Evolutionary conservation across 1,140 invertebrate genomes (phyloP).

Genomic region (Cotesia chilonis): DNA sequence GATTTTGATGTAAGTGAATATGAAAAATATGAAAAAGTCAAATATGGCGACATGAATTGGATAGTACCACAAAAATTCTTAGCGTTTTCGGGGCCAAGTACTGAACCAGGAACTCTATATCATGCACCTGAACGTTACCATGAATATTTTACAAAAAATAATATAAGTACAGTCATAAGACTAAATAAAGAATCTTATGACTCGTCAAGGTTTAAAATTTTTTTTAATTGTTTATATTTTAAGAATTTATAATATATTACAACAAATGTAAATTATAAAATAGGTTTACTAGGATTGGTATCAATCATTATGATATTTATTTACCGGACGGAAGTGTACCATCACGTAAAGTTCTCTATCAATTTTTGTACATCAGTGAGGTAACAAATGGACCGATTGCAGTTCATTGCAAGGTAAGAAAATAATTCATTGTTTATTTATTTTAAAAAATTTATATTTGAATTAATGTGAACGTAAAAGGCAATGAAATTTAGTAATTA

Average conservation of each 20-base stretch:
- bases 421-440: not conserved
- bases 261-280: not conserved
- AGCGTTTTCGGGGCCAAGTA: constrained; percentile 82
- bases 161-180: constrained; percentile 77
- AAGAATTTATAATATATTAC: not conserved
- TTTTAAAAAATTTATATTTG: not conserved
- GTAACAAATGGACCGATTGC: constrained; percentile 77
- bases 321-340: constrained; percentile 84
- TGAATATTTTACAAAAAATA: constrained; percentile 79
- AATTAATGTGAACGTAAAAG: too few relatives aligned
- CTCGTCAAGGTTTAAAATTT: constrained; percentile 63
- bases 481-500: too few relatives aligned
- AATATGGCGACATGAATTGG: constrained; percentile 88
- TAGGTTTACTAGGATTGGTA: constrained; percentile 78
- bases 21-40: constrained; percentile 76
- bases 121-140: constrained; percentile 84
- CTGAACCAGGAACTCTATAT: constrained; percentile 70
- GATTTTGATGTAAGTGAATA: constrained; percentile 97
- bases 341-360: constrained; percentile 73
- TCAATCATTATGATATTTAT: constrained; percentile 81
- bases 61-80: constrained; percentile 83
- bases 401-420: constrained; percentile 83
- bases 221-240: not conserved
- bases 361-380: constrained; percentile 80
- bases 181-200: constrained; percentile 82